phyloP scores from a whole-genome alignment of 2,113 vertebrate species.

The Chloroceryle aenea region DNA sequence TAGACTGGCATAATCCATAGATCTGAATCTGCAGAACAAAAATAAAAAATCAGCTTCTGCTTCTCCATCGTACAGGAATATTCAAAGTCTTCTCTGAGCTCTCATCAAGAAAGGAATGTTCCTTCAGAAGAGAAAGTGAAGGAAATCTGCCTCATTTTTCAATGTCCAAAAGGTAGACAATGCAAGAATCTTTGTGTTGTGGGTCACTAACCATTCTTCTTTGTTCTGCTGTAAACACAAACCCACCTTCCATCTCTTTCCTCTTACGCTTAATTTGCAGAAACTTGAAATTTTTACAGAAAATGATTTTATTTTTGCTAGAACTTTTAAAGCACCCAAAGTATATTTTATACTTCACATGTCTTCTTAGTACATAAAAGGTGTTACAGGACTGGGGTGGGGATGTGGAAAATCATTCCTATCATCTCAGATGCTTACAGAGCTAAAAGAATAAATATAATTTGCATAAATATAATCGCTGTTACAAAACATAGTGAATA shows the following conservation, averaged over 20 bases:
- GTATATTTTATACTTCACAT: background rate
- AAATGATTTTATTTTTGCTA: background rate
- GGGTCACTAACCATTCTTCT: background rate
- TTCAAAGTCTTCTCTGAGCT: background rate
- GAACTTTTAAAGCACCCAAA: background rate
- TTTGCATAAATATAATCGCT: conserved; percentile 15
- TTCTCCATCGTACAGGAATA: background rate
- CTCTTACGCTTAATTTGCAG: background rate
- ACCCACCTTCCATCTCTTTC: background rate
- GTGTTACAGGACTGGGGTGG: background rate
- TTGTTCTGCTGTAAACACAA: background rate
- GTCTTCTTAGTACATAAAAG: background rate
- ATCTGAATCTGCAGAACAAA: conserved; percentile 35
- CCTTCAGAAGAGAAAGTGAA: background rate
- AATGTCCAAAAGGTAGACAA: background rate
- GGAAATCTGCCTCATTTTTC: conserved; percentile 1
- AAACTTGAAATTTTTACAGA: background rate
- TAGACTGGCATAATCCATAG: background rate
- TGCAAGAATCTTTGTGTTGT: background rate
- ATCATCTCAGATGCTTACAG: conserved; percentile 16
- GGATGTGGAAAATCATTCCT: background rate
- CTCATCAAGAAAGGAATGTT: background rate
- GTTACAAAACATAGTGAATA: background rate
- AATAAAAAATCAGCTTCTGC: conserved; percentile 1
- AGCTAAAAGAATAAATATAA: conserved; percentile 29